phyloP scores from a whole-genome alignment of 2,113 vertebrate species.

The Microtus montanus region DNA sequence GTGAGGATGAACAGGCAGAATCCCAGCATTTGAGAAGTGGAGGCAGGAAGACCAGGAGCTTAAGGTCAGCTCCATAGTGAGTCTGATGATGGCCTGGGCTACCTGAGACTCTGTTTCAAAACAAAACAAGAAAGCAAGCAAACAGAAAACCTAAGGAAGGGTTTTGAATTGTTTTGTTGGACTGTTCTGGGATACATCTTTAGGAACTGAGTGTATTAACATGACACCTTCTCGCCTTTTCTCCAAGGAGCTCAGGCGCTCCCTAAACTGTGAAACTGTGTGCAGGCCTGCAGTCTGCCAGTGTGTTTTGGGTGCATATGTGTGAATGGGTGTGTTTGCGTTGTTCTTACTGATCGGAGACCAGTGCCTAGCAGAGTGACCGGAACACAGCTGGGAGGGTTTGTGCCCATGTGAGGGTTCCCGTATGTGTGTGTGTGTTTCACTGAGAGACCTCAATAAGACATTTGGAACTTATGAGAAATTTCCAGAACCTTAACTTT shows the following conservation, averaged over 20 bases:
- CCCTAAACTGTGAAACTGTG: slow-evolving; percentile 69
- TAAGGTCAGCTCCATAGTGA: not conserved
- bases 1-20: too few relatives aligned
- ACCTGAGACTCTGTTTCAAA: not conserved
- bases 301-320: not conserved
- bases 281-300: not conserved
- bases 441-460: not conserved
- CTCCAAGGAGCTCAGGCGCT: slow-evolving; percentile 68
- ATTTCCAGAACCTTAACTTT: not conserved
- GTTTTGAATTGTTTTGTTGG: not conserved
- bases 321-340: slow-evolving; percentile 22
- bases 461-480: not conserved
- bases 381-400: not conserved
- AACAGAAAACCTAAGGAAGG: not conserved
- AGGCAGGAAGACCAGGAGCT: not conserved
- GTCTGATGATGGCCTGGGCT: not conserved
- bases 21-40: not conserved
- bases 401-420: not conserved
- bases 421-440: not conserved
- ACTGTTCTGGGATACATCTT: not conserved
- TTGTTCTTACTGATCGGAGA: not conserved
- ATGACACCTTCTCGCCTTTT: slow-evolving; percentile 68
- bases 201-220: slow-evolving; percentile 59
- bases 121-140: not conserved
- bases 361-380: not conserved